Base-by-base conservation (phyloP, 30 jellyfish, hydroid and myxozoan genomes). In the Rhopilema esculentum region DNA sequence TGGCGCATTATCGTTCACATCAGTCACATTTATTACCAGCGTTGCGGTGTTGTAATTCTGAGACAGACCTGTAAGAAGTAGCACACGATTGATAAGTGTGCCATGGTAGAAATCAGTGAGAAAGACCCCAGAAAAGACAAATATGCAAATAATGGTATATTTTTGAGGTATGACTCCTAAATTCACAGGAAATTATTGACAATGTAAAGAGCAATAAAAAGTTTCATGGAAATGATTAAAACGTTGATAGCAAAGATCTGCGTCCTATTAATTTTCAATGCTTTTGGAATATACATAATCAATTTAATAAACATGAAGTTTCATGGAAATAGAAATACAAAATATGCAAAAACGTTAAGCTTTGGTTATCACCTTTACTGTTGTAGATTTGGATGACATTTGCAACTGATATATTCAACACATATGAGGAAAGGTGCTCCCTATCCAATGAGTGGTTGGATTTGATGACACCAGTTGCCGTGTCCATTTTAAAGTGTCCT, bases 391-490 rank as follows among this genome's bases (percentile, higher is more conserved):
- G 33, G 40, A 62, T 29, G 0, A 21, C 28, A 28, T 86, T 86
- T 17, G 80, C 23, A 24, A 76, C 86, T 0, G 84, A 75, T 12
- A 86, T 53, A 18, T 49, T 63, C 16, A 86, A 20, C 50, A 21
- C 48, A 52, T 86, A 75, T 1, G 32, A 62, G 31, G 89, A 22
- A 4, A 20, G 28, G 17, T 40, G 26, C 75, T 94, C 98, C 40
- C 89, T 81, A 51, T 94, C 96, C 72, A 94, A 71, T 12, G 72
- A 32, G 26, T 78, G 76, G 21, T 74, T 67, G 8, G 85, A 50
- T 28, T 53, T 21, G 29, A 94, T 71, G 18, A 66, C 76, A 8
- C 97, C 98, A 25, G 97, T 84, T 24, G 87, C 49, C 17, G 93
- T 9, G 61, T 93, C 83, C 1, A 94, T 72, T 18, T 62, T 23